phyloP scores from a whole-genome alignment of 2,797 vertebrate genomes.

The Squalus acanthias region DNA sequence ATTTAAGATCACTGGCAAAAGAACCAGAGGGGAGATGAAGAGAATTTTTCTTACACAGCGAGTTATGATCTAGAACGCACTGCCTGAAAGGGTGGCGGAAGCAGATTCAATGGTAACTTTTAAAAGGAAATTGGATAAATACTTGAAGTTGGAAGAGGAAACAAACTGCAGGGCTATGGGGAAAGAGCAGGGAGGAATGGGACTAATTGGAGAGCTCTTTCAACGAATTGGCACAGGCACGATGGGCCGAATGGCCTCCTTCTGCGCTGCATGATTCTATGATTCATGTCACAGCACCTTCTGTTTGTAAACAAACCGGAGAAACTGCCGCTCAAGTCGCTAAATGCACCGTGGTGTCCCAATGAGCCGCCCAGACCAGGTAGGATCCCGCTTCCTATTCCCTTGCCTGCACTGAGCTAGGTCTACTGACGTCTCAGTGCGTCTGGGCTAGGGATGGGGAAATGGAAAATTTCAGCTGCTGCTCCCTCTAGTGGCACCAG shows the following conservation, averaged over 20 bases:
- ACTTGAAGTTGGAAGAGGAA: neutral
- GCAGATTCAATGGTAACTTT: neutral
- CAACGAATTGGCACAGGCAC: neutral
- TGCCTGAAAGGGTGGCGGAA: neutral
- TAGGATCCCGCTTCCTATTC: neutral
- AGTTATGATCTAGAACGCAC: neutral
- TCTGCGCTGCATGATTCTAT: neutral
- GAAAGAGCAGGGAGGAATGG: neutral
- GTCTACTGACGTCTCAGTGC: too few species aligned
- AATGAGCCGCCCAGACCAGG: neutral
- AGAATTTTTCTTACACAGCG: neutral
- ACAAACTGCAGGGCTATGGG: neutral
- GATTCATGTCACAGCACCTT: neutral
- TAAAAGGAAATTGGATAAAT: neutral
- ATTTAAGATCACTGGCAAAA: neutral
- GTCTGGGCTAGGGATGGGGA: neutral
- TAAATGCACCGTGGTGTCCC: too few species aligned
- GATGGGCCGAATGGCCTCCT: neutral
- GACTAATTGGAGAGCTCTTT: neutral
- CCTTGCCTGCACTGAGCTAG: neutral
- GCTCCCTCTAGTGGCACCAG: neutral
- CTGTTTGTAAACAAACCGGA: neutral
- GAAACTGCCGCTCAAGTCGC: neutral
- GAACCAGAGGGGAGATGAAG: neutral
- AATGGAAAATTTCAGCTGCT: neutral